Conservation (phyloP, 2,113 vertebrate genomes). For the Aldabrachelys gigantea region DNA sequence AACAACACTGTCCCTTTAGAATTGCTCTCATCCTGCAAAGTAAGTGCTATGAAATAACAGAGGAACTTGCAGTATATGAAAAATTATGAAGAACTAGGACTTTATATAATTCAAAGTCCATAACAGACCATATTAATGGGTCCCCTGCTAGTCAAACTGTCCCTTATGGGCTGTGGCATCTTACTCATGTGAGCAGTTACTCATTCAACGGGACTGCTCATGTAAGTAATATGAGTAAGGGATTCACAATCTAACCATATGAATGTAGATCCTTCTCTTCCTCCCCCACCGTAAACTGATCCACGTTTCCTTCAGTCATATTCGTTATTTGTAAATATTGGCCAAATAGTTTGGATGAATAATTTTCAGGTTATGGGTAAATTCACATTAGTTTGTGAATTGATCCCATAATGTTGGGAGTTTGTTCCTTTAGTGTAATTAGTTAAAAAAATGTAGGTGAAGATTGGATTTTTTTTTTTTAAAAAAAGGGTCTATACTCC, state of each 20-base stretch:
- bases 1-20: neutral
- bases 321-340: neutral
- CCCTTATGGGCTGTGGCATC: neutral
- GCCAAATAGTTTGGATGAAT: neutral
- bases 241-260: neutral
- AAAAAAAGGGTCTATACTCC: neutral
- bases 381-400: neutral
- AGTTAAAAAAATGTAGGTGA: neutral
- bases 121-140: neutral
- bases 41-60: neutral
- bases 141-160: neutral
- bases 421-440: neutral
- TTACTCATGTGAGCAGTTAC: neutral
- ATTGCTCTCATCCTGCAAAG: neutral
- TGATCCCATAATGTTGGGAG: neutral
- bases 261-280: neutral
- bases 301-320: neutral
- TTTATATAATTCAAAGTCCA: neutral
- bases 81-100: neutral
- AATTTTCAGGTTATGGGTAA: neutral
- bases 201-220: fast-evolving
- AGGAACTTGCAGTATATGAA: neutral
- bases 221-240: neutral
- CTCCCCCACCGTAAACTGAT: neutral
- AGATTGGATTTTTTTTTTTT: neutral